Percentiles rank a stretch among this genome's conserved stretches.
These are phyloP conservation scores for Stenopsyche tienmushanensis DNA, from an alignment of 1,140 invertebrate genomes.

Conservation along the genomic window DNA sequence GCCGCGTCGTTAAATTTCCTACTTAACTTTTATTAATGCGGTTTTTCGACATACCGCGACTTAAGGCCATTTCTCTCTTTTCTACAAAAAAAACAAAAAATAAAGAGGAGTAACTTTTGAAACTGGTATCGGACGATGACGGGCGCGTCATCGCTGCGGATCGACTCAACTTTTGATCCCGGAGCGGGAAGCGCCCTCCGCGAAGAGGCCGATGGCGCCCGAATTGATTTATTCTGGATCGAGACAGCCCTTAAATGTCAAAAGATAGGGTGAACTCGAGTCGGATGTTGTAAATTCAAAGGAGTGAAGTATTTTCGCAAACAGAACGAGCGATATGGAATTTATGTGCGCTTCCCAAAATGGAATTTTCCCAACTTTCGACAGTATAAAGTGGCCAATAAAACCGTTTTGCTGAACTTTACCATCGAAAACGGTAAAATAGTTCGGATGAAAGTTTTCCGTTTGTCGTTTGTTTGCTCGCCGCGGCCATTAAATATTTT, in stretches of 20 bases:
- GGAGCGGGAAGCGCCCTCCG: not conserved
- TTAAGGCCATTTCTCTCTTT: not conserved
- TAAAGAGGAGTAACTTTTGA: not conserved
- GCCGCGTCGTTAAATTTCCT: not conserved
- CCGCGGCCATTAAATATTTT: too few relatives aligned
- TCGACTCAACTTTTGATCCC: not conserved
- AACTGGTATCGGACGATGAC: not conserved
- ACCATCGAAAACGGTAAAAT: too few relatives aligned
- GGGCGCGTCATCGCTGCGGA: not conserved
- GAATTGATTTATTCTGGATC: not conserved
- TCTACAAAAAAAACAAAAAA: not conserved
- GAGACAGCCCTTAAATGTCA: not conserved
- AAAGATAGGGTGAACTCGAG: not conserved
- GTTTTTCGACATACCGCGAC: not conserved
- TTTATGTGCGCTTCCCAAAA: too few relatives aligned
- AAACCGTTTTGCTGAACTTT: too few relatives aligned
- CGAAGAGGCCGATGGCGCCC: not conserved
- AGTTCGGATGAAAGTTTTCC: too few relatives aligned
- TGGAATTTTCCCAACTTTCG: too few relatives aligned
- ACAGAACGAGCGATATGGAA: too few relatives aligned
- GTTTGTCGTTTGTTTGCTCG: too few relatives aligned
- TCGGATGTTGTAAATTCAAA: not conserved
- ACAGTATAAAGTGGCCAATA: too few relatives aligned
- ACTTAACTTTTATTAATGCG: conserved; percentile 3
- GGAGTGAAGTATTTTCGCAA: too few relatives aligned